A percentile compares a stretch with the other conserved stretches of the same genome.
Conservation (phyloP, 2,888 invertebrate genomes). For the Clunio marinus region DNA sequence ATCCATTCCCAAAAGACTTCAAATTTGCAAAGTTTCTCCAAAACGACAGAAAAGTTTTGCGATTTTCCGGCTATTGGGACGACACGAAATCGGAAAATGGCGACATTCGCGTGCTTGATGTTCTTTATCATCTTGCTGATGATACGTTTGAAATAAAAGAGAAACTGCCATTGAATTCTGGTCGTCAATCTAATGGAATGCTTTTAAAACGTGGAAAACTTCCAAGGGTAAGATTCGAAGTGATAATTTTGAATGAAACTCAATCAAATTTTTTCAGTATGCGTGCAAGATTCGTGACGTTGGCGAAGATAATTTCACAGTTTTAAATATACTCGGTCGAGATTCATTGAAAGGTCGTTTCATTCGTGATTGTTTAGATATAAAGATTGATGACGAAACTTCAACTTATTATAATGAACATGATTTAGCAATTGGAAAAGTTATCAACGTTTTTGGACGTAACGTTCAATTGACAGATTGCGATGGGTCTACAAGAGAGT, state of each 20-base stretch:
- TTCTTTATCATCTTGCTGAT: constrained; percentile 81
- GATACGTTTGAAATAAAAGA: constrained; percentile 87
- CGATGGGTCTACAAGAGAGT: constrained; percentile 80
- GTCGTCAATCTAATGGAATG: constrained; percentile 65
- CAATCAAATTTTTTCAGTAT: constrained; percentile 5
- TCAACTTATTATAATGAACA: constrained; percentile 42
- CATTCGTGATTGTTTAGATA: constrained; percentile 57
- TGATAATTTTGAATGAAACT: neutral
- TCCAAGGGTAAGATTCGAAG: constrained; percentile 60
- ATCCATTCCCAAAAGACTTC: constrained; percentile 54
- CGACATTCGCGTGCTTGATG: constrained; percentile 68
- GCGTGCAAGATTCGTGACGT: neutral
- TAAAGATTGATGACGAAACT: constrained; percentile 49
- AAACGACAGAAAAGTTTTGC: constrained; percentile 68
- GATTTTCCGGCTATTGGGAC: constrained; percentile 88
- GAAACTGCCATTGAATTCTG: constrained; percentile 62
- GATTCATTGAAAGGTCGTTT: constrained; percentile 55
- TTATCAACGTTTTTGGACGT: constrained; percentile 76
- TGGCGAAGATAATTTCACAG: constrained; percentile 52
- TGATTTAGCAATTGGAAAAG: constrained; percentile 77
- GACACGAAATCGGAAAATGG: constrained; percentile 75
- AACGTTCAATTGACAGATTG: constrained; percentile 76
- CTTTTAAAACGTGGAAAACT: constrained; percentile 72
- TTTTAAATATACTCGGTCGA: constrained; percentile 62
- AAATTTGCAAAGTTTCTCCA: constrained; percentile 76